Evolutionary conservation across 2,888 invertebrate genomes (phyloP).

Genomic region (Tenthredo livida): DNA sequence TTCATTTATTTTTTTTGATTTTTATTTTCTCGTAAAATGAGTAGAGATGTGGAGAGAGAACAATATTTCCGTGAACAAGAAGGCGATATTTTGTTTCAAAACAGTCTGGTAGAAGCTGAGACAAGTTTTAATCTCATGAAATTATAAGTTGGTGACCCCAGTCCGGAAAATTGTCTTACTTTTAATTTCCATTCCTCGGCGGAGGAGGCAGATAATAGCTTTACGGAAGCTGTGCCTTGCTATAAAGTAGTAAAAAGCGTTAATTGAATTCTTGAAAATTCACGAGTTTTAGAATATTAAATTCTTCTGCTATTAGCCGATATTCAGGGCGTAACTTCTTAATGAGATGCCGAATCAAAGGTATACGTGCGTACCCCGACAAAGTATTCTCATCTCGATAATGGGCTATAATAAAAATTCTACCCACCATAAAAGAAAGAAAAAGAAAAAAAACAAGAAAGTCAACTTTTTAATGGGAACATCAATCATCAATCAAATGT

Average conservation of each 20-base stretch:
- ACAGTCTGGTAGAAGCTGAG: background rate
- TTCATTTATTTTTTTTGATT: background rate
- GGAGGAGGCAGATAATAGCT: constrained; percentile 17
- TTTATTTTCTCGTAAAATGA: background rate
- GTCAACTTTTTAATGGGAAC: background rate
- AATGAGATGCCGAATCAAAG: constrained; percentile 22
- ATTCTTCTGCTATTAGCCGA: constrained; percentile 32
- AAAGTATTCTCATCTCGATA: constrained; percentile 26
- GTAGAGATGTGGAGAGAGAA: background rate
- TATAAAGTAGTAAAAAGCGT: constrained; percentile 4
- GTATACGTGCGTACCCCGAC: background rate
- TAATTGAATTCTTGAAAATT: constrained; percentile 30
- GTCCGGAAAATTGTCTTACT: constrained; percentile 37
- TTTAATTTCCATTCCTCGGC: constrained; percentile 18
- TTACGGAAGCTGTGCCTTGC: background rate
- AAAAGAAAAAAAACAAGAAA: background rate
- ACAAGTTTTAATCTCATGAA: constrained; percentile 28
- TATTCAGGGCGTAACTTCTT: constrained; percentile 1
- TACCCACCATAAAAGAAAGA: background rate
- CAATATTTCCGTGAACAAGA: background rate
- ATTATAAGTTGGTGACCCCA: constrained; percentile 27
- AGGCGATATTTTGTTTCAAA: background rate
- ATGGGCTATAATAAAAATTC: background rate
- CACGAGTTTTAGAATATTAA: constrained; percentile 36
- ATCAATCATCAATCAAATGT: background rate